Evolutionary conservation across 2,888 invertebrate genomes (phyloP), one percentile per base, ranked within the genome.

Genomic region (Hypomecis punctinalis): DNA sequence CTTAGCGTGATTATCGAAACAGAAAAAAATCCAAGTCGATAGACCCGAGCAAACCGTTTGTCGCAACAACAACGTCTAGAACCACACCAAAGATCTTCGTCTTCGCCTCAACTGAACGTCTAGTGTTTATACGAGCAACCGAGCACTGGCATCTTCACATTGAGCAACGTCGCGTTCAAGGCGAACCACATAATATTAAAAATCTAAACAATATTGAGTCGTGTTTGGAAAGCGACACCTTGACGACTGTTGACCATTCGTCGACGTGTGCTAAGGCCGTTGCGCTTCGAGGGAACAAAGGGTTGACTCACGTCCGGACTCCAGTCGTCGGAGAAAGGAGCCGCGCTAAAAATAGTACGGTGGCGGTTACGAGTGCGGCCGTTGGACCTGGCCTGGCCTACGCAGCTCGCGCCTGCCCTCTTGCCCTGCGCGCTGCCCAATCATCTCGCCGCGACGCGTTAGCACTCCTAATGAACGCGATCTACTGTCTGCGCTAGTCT

Each of bases 281-380:
- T 76, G 79, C 76, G 81, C 80, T 77, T 75, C 73, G 75, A 80
- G 80, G 84, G 83, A 86, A 89, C 88, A 89, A 90, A 90, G 90
- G 88, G 85, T 86, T 89, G 88, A 90, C 82, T 91, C 89, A 90
- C 81, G 89, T 88, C 88, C 89, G 85, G 84, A 81, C 82, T 82
- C 76, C 79, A 78, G 79, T 77, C 79, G 78, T 70, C 78, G 80
- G 85, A 88, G 89, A 89, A 89, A 89, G 89, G 88, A 89, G 82
- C 73, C 68, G 79, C 60, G 84, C 87, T 89, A 88, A 84, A 89
- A 89, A 89, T 89, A 89, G 89, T 82, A 76, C 81, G 76, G 80
- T 81, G 82, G 83, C 83, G 83, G 84, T 86, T 85, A 83, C 77
- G 76, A 81, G 78, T 76, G 78, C 80, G 84, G 84, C 81, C 85